Conservation (phyloP, 2,888 invertebrate species). For the Euspilapteryx auroguttella region DNA sequence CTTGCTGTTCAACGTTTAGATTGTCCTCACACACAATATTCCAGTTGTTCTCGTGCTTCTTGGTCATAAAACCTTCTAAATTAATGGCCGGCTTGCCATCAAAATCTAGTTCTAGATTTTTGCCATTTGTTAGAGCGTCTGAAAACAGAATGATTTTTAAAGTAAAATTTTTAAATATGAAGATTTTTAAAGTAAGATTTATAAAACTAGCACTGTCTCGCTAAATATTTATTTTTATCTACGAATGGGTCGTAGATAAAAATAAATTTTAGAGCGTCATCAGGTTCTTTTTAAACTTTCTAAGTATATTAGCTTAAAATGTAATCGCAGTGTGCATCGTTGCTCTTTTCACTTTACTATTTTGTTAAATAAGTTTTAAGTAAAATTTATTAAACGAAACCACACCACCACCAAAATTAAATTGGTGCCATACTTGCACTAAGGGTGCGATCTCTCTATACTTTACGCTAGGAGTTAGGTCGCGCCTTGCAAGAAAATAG, state of each 20-base stretch:
- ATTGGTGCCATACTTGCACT: too few species aligned
- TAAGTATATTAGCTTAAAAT: too few species aligned
- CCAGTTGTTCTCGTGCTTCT: conserved; percentile 67
- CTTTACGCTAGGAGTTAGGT: background rate
- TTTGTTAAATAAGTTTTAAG: too few species aligned
- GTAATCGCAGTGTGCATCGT: too few species aligned
- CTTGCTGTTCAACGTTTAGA: conserved; percentile 33
- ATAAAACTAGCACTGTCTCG: background rate
- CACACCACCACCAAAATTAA: too few species aligned
- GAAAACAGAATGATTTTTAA: conserved; percentile 1
- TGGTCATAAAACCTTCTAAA: conserved; percentile 65
- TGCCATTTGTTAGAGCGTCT: conserved; percentile 72
- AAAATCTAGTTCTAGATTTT: conserved; percentile 57
- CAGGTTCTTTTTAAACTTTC: too few species aligned
- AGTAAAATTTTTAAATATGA: conserved; percentile 1
- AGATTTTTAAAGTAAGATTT: conserved; percentile 1
- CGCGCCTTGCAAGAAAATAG: background rate
- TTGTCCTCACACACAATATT: conserved; percentile 63
- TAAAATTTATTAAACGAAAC: too few species aligned
- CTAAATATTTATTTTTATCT: too few species aligned
- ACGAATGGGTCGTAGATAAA: too few species aligned
- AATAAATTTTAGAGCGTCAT: too few species aligned
- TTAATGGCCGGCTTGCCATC: conserved; percentile 64
- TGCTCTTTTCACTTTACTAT: too few species aligned
- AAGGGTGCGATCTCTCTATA: too few species aligned